Base-by-base conservation (phyloP, 2,113 vertebrate genomes). In the Ariopsis seemanni region DNA sequence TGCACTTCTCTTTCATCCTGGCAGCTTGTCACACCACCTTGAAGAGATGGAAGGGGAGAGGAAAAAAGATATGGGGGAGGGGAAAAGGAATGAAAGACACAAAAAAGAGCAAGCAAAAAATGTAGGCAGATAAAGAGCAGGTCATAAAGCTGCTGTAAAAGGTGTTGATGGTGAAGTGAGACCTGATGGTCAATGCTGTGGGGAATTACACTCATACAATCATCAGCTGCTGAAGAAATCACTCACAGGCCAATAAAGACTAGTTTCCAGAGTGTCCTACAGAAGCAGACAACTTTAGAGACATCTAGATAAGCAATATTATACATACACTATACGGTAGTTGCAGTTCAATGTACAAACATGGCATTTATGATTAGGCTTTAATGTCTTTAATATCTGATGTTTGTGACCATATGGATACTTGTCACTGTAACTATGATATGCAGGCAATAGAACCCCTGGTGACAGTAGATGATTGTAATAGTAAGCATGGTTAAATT, bases 1-100 rank as follows among this genome's bases (percentile, higher is more conserved):
- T 90, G 85, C 52, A 74, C 69, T 78, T 63, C 89, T 88, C 87
- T 88, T 89, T 92, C 90, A 90, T 90, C 86, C 88, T 78, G 89
- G 88, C 87, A 87, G 74, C 62, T 88, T 86, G 86, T 89, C 85
- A 89, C 69, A 82, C 67, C 72, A 83, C 85, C 78, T 84, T 84
- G 75, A 88, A 85, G 57, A 80, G 86, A 86, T 84, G 83, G 82
- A 88, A 86, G 62, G 81, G 77, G 62, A 71, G 55, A 67, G 10
- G 7, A 8, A 79, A 71, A 86, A 53, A 62, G 63, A 88, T 25
- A 80, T 65, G 18, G 79, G 80, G 62, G 52, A 78, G 52, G 74
- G 87, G 63, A 20, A 63, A 20, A 55, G 42, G 79, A 77, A 85
- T 75, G 60, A 57, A 84, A 67, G 77, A 74, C 20, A 34, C 86